phyloP scores from a whole-genome alignment of 2,888 invertebrate genomes.

The Leptothorax acervorum region DNA sequence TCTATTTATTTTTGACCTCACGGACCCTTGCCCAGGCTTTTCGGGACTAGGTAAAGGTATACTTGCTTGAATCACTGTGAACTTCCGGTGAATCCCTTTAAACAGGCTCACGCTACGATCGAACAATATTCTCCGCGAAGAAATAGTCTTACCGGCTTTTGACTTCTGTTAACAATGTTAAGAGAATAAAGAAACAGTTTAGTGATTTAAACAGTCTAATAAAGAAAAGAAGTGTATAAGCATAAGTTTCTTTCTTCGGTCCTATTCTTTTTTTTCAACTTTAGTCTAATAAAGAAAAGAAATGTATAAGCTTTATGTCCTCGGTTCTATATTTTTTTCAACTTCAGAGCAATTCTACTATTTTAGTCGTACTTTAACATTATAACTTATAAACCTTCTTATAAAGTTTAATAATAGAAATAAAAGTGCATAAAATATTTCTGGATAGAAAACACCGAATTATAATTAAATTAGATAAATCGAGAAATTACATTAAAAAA shows the following conservation, averaged over 20 bases:
- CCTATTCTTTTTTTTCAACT: too few relatives aligned
- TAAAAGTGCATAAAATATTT: neutral
- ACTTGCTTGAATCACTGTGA: neutral
- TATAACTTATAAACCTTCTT: neutral
- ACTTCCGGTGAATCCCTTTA: constrained; percentile 56
- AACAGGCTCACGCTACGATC: neutral
- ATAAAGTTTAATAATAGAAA: neutral
- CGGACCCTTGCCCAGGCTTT: constrained; percentile 55
- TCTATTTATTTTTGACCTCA: constrained; percentile 73
- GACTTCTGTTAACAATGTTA: neutral
- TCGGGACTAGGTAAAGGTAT: constrained; percentile 56
- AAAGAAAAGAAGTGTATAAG: neutral
- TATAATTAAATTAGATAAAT: neutral
- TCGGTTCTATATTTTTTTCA: neutral
- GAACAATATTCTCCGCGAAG: neutral
- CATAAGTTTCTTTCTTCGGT: too few relatives aligned
- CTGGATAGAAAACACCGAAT: neutral
- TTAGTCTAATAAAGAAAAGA: neutral
- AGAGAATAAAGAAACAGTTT: neutral
- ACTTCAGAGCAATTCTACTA: neutral
- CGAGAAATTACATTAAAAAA: neutral
- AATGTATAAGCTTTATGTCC: neutral
- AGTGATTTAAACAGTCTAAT: neutral
- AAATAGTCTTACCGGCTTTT: neutral
- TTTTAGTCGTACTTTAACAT: neutral